Conservation (phyloP, 2,113 vertebrate species). For the Carollia perspicillata region DNA sequence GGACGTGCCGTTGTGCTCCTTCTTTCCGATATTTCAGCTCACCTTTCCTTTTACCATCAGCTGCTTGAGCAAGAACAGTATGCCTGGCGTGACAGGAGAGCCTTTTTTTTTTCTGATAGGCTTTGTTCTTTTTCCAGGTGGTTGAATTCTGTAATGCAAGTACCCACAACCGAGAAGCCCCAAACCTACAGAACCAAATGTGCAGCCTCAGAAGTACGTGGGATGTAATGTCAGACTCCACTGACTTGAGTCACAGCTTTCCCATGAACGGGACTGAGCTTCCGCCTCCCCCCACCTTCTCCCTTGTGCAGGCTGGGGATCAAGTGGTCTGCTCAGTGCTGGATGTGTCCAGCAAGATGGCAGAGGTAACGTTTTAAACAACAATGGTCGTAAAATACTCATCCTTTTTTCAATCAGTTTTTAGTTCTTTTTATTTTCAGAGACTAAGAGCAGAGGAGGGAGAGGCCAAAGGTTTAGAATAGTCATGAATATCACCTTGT, state of each 20-base stretch:
- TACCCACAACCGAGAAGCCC: conserved; percentile 79
- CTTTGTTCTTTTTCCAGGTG: conserved; percentile 69
- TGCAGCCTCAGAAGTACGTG: conserved; percentile 77
- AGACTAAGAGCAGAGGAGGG: neutral
- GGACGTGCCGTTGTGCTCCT: neutral
- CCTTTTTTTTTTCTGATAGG: neutral
- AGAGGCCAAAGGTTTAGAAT: neutral
- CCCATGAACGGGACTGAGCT: neutral
- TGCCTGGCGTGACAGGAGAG: neutral
- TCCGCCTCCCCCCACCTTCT: conserved; percentile 66
- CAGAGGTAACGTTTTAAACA: conserved; percentile 65
- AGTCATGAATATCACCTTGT: neutral
- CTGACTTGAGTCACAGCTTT: conserved; percentile 68
- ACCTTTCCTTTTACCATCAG: neutral
- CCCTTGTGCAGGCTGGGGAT: conserved; percentile 64
- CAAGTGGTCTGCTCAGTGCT: conserved; percentile 80
- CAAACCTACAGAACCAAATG: conserved; percentile 80
- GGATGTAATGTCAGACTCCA: conserved; percentile 77
- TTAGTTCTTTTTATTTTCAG: neutral
- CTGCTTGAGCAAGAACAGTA: neutral
- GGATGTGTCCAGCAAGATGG: conserved; percentile 81
- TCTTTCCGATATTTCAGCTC: neutral
- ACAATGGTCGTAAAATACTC: neutral
- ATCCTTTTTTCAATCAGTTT: neutral
- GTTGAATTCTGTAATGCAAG: conserved; percentile 78